Evolutionary conservation across 1,140 invertebrate species (phyloP), one percentile per base, ranked within the genome.

Genomic region (Panonychus citri): DNA sequence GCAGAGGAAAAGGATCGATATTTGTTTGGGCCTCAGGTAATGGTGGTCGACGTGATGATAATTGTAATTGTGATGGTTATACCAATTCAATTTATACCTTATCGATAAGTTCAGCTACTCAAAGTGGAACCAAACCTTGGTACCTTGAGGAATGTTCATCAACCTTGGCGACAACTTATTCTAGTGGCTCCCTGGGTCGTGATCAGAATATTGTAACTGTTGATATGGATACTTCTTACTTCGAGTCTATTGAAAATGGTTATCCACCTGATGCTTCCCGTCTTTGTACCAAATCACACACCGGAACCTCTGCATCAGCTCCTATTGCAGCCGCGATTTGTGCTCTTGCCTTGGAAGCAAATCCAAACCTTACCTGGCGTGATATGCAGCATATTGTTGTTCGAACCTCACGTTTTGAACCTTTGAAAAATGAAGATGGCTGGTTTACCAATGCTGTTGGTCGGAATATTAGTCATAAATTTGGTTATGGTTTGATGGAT

Each of bases 71-170:
- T 70, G 90, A 97, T 71, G 90, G 76, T n/a, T 98, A 98, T 70
- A 95, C 93, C n/a, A 96, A 96, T 67, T 93, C 87, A 57, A 96
- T 98, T 68, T 97, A 90, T 83, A 98, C 93, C n/a, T 75, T 97
- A 62, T 93, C 87, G 51, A 96, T 98, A 66, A 94, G 89, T 60
- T 94, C 89, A 60, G 76, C 75, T 13, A 91, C 89, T 39, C 91
- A 97, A 72, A 81, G 85, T 63, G 94, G 91, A 5, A 75, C 81
- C 61, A 85, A 91, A 61, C 90, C 91, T 10, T 95, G 90, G 89
- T 93, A 88, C 69, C 80, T 81, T 60, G 86, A 91, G 69, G 85
- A 85, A 62, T 91, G 88, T 66, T 85, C 84, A 60, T 89, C 86
- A 3, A 95, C 91, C 2, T 73, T 96, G 24, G 90, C 90, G 3